Base-by-base conservation (phyloP, 2,113 vertebrate species). In the Oryzias curvinotus region DNA sequence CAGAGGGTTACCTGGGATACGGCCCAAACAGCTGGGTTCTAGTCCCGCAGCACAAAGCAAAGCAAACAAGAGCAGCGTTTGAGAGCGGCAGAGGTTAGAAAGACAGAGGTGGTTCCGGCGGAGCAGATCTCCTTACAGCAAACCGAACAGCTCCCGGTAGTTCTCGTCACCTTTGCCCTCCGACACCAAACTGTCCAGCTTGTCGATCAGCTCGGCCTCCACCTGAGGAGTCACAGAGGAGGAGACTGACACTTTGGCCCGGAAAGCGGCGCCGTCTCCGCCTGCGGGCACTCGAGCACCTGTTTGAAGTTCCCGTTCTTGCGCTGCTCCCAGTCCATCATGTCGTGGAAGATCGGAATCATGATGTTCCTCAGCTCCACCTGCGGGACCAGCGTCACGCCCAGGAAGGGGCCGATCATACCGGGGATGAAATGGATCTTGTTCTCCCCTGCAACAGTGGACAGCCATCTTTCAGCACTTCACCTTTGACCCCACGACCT, bases 321-420 rank as follows among this genome's bases (percentile, higher is more conserved):
- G 59, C 96, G 93, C 69, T 98, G 97, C 70, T 99, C 97, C 94
- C 97, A 99, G 90, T 98, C 95, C 97, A 99, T 99, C 96, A 99
- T 98, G 87, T 99, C 97, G 6, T 99, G 97, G 88, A 99, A 99
- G 77, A 99, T 98, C 2, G 97, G 97, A 75, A 99, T 98, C 95
- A 99, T 98, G 86, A 98, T 96, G 83, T 97, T 98, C 10, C 97
- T 85, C 0, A 99, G 95, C 87, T 99, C 97, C 30, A 91, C 91
- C 86, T 99, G 97, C 12, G 97, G 96, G 13, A 99, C 97, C 62
- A 99, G 92, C 0, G 97, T 98, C 49, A 98, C 97, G 14, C 96
- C 97, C 77, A 99, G 89, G 71, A 99, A 98, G 0, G 97, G 97
- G 0, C 97, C 97, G 5, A 99, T 98, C 96, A 99, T 98, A 10